Conservation (phyloP, 2,113 vertebrate species). For the Boulengeromyrus knoepffleri region DNA sequence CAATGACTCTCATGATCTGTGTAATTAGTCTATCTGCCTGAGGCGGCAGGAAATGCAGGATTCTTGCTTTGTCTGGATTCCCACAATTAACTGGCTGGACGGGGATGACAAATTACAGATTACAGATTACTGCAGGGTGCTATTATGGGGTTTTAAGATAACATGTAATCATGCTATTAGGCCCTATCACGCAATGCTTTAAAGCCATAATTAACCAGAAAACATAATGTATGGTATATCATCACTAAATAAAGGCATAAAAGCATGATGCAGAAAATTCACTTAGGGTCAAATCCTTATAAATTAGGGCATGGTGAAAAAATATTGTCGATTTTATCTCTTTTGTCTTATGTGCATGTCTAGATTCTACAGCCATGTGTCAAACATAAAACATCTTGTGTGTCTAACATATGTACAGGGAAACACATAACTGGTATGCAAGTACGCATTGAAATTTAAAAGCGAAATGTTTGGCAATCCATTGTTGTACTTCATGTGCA, state of each 20-base stretch:
- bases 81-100: neutral
- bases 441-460: neutral
- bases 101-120: neutral
- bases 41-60: neutral
- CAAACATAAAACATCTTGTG: neutral
- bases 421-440: neutral
- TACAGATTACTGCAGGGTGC: neutral
- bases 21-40: conserved; percentile 3
- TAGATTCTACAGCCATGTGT: neutral
- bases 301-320: neutral
- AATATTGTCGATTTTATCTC: neutral
- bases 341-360: neutral
- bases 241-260: neutral
- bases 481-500: neutral
- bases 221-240: neutral
- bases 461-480: neutral
- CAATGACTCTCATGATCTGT: neutral
- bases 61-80: neutral
- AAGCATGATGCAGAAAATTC: neutral
- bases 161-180: neutral
- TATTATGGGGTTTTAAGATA: neutral
- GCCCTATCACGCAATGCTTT: neutral
- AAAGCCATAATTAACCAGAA: neutral
- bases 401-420: neutral
- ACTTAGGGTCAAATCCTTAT: neutral